Evolutionary conservation across 1,140 invertebrate genomes (phyloP), one percentile per base, ranked within the genome.

Genomic region (Bombus polaris): DNA sequence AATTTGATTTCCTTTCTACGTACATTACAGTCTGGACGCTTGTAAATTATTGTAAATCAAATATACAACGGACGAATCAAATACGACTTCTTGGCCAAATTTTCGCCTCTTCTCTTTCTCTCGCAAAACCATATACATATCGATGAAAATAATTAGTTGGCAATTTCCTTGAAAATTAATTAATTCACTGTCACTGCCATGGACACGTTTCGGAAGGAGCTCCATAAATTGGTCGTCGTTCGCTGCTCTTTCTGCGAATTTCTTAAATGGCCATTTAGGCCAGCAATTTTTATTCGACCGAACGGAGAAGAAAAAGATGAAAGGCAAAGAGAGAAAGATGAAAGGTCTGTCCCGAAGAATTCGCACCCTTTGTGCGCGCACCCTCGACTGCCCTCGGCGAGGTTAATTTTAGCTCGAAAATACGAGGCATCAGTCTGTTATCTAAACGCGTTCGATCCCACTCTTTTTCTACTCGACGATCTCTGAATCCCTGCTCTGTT

Each of bases 401-500:
- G 47, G 44, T 47, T 80, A 80, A 80, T 80, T 80, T 80, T 53
- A 44, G 28, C 47, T 57, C 32, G 35, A 37, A 37, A 22, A 35
- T 25, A 47, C 47, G 74, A 75, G 25, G 35, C 47, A 32, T 37
- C 47, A 12, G 22, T 53, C 9, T 25, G 13, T n/a, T 10, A 22
- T 18, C 44, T 28, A 28, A 57, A 75, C 47, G 47, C n/a, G 9
- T 39, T 42, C 70, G 22, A 35, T 57, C 37, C 47, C 25, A 22
- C 12, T 75, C 35, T 3, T 57, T 75, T 75, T 37, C 53, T 47
- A 28, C 32, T 35, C 32, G 1, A 15, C 32, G 2, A 37, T 25
- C 12, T 28, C 28, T 25, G 32, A 8, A 25, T 75, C n/a, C 13
- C 32, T 15, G 22, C 32, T 37, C 32, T n/a, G 32, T 57, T 22